Evolutionary conservation across 2,113 vertebrate genomes (phyloP).

Genomic region (Ptychochromis oligacanthus): DNA sequence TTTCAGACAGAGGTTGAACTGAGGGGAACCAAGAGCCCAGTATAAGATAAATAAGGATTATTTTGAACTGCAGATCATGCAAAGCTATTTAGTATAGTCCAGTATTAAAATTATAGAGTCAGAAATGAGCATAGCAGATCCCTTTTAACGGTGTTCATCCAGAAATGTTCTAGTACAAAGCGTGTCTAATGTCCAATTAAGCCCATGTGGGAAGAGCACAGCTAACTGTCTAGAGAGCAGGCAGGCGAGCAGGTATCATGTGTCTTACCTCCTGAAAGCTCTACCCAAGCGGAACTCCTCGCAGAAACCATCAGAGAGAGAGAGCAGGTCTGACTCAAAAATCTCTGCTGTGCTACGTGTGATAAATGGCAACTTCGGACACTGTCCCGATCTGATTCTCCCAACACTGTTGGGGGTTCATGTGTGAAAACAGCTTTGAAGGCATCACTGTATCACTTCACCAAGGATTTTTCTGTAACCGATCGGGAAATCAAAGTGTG

Average conservation of each 20-base stretch:
- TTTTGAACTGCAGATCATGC: background rate
- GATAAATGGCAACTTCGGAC: background rate
- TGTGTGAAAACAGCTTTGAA: constrained; percentile 6
- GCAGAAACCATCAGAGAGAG: background rate
- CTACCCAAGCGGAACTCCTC: background rate
- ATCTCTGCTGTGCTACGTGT: background rate
- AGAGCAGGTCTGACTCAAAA: background rate
- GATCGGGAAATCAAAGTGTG: constrained; percentile 27
- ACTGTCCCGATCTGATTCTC: background rate
- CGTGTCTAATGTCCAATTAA: background rate
- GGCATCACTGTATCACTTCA: background rate
- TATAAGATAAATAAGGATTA: background rate
- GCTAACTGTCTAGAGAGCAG: background rate
- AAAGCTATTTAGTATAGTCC: background rate
- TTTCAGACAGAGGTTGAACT: background rate
- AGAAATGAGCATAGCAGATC: background rate
- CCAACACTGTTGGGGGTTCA: background rate
- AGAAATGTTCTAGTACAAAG: background rate
- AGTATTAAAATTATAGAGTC: background rate
- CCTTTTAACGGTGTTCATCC: background rate
- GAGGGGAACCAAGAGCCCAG: background rate
- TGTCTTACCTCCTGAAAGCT: background rate
- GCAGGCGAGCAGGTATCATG: background rate
- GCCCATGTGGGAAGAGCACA: background rate
- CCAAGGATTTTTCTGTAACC: background rate